Evolutionary conservation across 1,140 invertebrate species (phyloP).

Genomic region (Euwallacea similis): DNA sequence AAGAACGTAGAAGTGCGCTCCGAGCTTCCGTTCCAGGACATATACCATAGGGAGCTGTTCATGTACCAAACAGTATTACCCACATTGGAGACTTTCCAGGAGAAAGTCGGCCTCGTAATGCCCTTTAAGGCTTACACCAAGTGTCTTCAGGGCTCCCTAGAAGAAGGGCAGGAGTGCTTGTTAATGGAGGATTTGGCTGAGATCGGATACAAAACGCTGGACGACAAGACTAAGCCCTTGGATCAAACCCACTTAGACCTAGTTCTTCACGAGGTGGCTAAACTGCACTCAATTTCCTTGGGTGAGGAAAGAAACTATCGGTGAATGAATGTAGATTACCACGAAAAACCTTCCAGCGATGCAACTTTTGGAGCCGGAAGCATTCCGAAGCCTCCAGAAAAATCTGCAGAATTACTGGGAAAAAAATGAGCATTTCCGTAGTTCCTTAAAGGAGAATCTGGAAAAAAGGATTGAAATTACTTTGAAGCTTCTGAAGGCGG

Average conservation of each 20-base stretch:
- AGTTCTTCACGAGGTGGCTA: conserved; percentile 19
- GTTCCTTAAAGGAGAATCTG: neutral
- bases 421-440: neutral
- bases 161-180: conserved; percentile 19
- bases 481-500: neutral
- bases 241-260: neutral
- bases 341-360: conserved; percentile 13
- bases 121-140: conserved; percentile 9
- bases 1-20: conserved; percentile 11
- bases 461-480: neutral
- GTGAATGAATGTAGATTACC: neutral
- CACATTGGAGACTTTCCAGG: conserved; percentile 3
- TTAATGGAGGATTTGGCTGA: conserved; percentile 30
- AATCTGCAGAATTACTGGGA: neutral
- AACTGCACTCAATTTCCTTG: conserved; percentile 27
- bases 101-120: neutral
- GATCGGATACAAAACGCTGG: conserved; percentile 4
- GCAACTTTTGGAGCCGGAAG: neutral
- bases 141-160: neutral
- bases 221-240: conserved; percentile 11
- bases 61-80: conserved; percentile 22
- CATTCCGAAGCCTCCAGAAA: neutral
- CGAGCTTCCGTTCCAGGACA: neutral
- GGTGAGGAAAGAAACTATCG: conserved; percentile 1
- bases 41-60: conserved; percentile 8